Evolutionary conservation across 1,140 invertebrate species (phyloP).

Genomic region (Macrosteles quadrilineatus): DNA sequence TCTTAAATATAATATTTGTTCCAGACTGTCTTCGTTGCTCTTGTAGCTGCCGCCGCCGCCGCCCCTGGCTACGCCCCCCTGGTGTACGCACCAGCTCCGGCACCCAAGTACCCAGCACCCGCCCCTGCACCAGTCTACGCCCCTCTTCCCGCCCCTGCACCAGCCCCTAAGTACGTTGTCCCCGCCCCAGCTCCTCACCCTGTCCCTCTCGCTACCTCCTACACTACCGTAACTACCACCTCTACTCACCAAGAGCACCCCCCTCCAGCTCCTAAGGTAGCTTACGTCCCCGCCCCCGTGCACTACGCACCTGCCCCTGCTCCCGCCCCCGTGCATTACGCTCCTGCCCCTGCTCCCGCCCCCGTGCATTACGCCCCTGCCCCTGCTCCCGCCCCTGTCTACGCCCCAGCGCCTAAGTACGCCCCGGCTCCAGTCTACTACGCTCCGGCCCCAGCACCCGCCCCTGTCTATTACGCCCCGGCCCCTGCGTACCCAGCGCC

Average conservation of each 20-base stretch:
- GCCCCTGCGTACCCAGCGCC: not conserved
- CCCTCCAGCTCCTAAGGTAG: not conserved
- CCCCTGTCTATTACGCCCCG: not conserved
- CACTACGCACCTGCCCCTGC: conserved; percentile 4
- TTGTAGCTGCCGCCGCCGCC: not conserved
- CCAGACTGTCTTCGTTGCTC: conserved; percentile 7
- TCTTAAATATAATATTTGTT: too few relatives aligned
- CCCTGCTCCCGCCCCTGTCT: not conserved
- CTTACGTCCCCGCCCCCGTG: not conserved
- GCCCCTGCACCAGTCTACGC: not conserved
- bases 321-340: conserved; percentile 8
- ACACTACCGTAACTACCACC: conserved; percentile 11
- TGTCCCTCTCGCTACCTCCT: conserved; percentile 6
- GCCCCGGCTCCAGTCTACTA: conserved; percentile 13
- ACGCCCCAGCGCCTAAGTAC: not conserved
- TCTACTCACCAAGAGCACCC: not conserved
- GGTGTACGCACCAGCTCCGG: conserved; percentile 4
- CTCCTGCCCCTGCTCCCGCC: conserved; percentile 12
- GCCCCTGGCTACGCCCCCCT: conserved; percentile 9
- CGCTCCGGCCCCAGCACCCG: conserved; percentile 14
- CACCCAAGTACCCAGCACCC: not conserved
- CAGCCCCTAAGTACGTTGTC: not conserved
- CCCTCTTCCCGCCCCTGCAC: not conserved
- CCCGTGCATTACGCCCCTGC: not conserved
- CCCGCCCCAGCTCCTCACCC: not conserved